Evolutionary conservation across 2,113 vertebrate genomes (phyloP).

Genomic region (Lamprotornis superbus): DNA sequence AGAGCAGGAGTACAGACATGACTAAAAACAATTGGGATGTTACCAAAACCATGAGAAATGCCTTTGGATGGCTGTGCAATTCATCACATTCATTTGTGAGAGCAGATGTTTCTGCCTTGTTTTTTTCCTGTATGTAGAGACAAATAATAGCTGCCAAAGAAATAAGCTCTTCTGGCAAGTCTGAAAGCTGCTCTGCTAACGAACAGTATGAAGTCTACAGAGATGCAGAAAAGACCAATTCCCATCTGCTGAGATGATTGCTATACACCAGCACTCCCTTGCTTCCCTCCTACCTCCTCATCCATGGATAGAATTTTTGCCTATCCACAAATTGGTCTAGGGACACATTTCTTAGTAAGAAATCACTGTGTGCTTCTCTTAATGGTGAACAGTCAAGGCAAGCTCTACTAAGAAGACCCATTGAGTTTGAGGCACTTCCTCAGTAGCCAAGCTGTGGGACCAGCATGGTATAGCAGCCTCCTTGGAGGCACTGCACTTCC

Average conservation of each 20-base stretch:
- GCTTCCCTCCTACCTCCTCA: background rate
- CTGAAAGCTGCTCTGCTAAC: background rate
- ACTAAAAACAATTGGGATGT: background rate
- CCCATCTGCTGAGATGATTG: background rate
- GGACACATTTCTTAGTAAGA: background rate
- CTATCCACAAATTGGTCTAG: background rate
- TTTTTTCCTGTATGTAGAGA: background rate
- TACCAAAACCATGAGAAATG: background rate
- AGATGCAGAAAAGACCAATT: background rate
- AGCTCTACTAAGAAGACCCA: background rate
- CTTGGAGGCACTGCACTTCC: background rate
- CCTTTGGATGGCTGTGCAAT: background rate
- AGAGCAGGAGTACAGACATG: background rate
- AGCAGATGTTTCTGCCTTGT: background rate
- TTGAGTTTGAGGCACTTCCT: background rate
- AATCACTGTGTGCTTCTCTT: background rate
- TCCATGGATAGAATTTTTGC: background rate
- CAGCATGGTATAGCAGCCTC: background rate
- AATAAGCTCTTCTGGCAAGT: background rate
- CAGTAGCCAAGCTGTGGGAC: background rate
- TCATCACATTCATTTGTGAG: background rate
- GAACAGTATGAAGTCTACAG: background rate
- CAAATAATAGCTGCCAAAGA: background rate
- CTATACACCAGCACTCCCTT: background rate
- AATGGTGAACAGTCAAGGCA: background rate